Base-by-base conservation (phyloP, 2,797 vertebrate species). In the Echeneis naucrates region DNA sequence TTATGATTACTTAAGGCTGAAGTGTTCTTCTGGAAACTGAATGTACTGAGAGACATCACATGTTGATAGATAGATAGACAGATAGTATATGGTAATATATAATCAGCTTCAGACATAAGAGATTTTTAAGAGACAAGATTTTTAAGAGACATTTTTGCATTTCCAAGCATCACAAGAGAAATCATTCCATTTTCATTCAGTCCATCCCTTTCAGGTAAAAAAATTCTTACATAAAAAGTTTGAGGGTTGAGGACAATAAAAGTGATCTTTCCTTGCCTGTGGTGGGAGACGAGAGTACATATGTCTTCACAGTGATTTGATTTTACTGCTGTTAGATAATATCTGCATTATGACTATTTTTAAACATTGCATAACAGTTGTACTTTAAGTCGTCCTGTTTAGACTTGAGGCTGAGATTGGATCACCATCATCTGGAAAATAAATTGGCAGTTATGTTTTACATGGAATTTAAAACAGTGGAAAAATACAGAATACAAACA, bases 1-100 rank as follows among this genome's bases (percentile, higher is more conserved):
- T 64, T 42, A 72, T 59, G 9, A 53, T 70, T 70, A 7, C 58
- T 14, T 65, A 26, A 17, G 53, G 4, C 19, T 38, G 47, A 48
- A 12, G 32, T 13, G 48, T 35, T 62, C 50, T 37, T 32, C 21
- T 38, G 6, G 8, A 17, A 32, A 26, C 17, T 23, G 10, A 70
- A 66, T 67, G 33, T 19, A n/a, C 12, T 14, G 21, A 24, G 12
- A 55, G 38, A 48, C 19, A 2, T n/a, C n/a, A n/a, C n/a, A n/a
- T n/a, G n/a, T n/a, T n/a, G n/a, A n/a, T n/a, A n/a, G n/a, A n/a
- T n/a, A n/a, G n/a, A n/a, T n/a, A n/a, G n/a, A n/a, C n/a, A n/a
- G n/a, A n/a, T n/a, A n/a, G n/a, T n/a, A n/a, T n/a, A n/a, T n/a
- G n/a, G n/a, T n/a, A n/a, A n/a, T n/a, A n/a, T n/a, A n/a, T n/a